Base-by-base conservation (phyloP, 2,888 invertebrate genomes). In the Agrochola macilenta region DNA sequence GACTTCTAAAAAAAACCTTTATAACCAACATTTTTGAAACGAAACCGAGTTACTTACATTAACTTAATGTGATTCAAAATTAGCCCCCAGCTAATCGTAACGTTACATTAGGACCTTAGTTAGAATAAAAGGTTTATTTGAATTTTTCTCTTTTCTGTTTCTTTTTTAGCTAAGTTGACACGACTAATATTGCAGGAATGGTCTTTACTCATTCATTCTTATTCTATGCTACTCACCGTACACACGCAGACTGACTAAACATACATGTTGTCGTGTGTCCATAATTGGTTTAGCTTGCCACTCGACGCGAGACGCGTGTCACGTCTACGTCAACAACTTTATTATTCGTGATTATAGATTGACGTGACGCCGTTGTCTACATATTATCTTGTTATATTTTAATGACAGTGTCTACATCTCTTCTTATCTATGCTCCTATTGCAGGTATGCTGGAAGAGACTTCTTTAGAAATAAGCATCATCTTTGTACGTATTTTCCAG, bases 271-370 rank as follows among this genome's bases (percentile, higher is more conserved):
- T 76, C 61, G 12, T n/a, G 14, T 30, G 35, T 4, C 14, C 66
- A 5, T 70, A 68, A 85, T 82, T 85, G 75, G 73, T 61, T 77
- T 63, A 68, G 35, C 69, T 35, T 49, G 30, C 69, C 70, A 60
- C 73, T 71, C 49, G 69, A 58, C 64, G 35, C 49, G 35, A 64
- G 70, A 43, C 69, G 64, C 26, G 52, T 57, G 69, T 63, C 63
- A 69, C 39, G 14, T 35, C 12, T 58, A 17, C 60, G 73, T 70
- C 82, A 81, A 74, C 83, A 78, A 74, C 20, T 63, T 81, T 71
- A 81, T 78, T 82, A 69, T 85, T 81, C 64, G 61, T 61, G 54
- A 20, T 49, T 66, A 74, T 71, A 52, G 72, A 70, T 64, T 70
- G 57, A 69, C 35, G 49, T 46, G 73, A 70, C 60, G 63, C 23